Base-by-base conservation (phyloP, 2,113 vertebrate genomes). In the Spheniscus mendiculus region DNA sequence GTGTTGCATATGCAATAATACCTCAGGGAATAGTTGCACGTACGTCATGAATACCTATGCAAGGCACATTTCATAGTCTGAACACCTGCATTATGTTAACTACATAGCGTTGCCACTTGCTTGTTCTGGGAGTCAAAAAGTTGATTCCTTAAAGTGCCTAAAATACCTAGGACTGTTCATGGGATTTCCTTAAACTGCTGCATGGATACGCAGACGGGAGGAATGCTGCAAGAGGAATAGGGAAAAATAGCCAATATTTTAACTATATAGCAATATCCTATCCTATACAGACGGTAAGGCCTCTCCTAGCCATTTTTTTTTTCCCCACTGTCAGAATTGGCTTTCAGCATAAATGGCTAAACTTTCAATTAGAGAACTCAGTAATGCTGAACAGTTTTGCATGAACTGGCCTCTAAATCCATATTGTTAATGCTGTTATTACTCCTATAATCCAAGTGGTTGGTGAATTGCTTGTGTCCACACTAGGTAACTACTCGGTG, bases 41-140 rank as follows among this genome's bases (percentile, higher is more conserved):
- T 71, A 14, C 0, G 1, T 49, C 0, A 2, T 11, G 38, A 72
- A 17, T 50, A 72, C 16, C 29, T 11, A 6, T 6, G 34, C 1
- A 6, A 61, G 45, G 26, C 26, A 29, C 7, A 2, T 30, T 26
- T 74, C 10, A 9, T 44, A 15, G 10, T 47, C 44, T 65, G 26
- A 61, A 34, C 10, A 58, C 49, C 22, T 82, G 42, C 5, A 6
- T 76, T 65, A 27, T 7, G 8, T 84, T 71, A 61, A 6, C 52
- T 49, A 7, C 21, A 77, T 27, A 11, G 11, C 2, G 0, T 12
- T 85, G 30, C 44, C 32, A 26, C 34, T 58, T 66, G 19, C 40
- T 58, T 74, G 17, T 83, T 66, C n/a, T 58, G 70, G 7, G 15
- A 76, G 10, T 34, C 12, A 76, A 45, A 65, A 93, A n/a, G 6